Base-by-base conservation (phyloP, 2,888 invertebrate species). In the Lithophane socia region DNA sequence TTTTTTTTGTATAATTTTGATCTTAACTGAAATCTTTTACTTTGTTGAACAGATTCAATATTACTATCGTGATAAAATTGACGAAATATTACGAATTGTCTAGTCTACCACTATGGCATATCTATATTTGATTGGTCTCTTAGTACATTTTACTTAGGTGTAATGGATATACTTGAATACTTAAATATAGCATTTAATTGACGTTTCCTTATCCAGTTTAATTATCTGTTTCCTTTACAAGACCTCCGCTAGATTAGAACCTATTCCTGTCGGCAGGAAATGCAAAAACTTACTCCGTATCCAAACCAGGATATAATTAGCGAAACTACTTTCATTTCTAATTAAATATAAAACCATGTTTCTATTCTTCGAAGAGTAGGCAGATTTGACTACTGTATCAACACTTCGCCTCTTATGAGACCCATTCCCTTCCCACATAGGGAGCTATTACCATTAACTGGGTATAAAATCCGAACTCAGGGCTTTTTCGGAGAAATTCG, bases 181-280 rank as follows among this genome's bases (percentile, higher is more conserved):
- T 68, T 56, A 77, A 64, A 65, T 56, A 65, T 49, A 56, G 47
- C 10, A 68, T 7, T 21, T 64, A 56, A 79, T 64, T 71, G n/a
- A 52, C 49, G 49, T 79, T 79, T 52, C 18, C 72, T 52, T 58
- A 12, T 65, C 58, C 37, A 61, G 52, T 66, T 13, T 60, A 80
- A 79, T 80, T 79, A 73, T 54, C 24, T 56, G 7, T 24, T 80
- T 80, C 79, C 79, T 73, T 47, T 54, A 49, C 18, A 60, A 66
- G 74, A 29, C 21, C 24, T 73, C 44, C 65, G 73, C 66, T 60
- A 47, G 52, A 64, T 52, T 65, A 80, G 24, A 79, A 47, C n/a
- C 18, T 80, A 66, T 79, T 44, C 42, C 80, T 54, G 61, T 61
- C 47, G 54, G 29, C 58, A 80, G 69, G 65, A 76, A 79, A 73